phyloP scores from a whole-genome alignment of 2,888 invertebrate species.

The Anorthoa munda region DNA sequence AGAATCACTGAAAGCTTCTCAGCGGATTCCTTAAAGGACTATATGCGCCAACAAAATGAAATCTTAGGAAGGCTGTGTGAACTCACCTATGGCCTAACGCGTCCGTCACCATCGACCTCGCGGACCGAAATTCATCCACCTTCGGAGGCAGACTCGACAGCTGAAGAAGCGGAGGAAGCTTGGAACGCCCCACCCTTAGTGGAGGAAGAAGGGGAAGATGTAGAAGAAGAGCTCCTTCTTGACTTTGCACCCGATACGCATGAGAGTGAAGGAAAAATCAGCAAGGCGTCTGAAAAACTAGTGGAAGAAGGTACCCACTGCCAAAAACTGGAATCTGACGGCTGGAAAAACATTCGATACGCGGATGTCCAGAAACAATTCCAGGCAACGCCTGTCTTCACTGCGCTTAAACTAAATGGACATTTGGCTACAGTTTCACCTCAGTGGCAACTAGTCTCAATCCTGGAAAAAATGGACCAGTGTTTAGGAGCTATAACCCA shows the following conservation, averaged over 20 bases:
- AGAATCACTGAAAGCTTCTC: not conserved
- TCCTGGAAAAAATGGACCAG: slow-evolving; percentile 5
- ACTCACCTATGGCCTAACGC: not conserved
- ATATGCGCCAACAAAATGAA: slow-evolving; percentile 1
- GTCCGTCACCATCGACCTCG: not conserved
- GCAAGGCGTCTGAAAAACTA: not conserved
- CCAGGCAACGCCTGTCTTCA: not conserved
- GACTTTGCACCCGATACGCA: slow-evolving; percentile 2
- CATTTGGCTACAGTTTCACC: not conserved
- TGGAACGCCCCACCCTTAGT: not conserved
- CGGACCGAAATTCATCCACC: not conserved
- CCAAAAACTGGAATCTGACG: not conserved
- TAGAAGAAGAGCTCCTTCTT: not conserved
- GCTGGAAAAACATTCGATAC: not conserved
- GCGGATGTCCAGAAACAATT: slow-evolving; percentile 6
- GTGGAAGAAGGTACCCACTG: slow-evolving; percentile 2
- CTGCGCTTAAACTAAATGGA: not conserved
- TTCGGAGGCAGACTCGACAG: not conserved
- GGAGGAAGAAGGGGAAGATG: not conserved
- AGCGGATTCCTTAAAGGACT: slow-evolving; percentile 1
- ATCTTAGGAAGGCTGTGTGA: not conserved
- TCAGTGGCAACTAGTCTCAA: slow-evolving; percentile 8
- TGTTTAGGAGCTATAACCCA: slow-evolving; percentile 3
- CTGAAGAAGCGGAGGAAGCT: not conserved
- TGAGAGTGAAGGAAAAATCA: not conserved